A percentile compares a stretch with the other conserved stretches of the same genome.
These are phyloP conservation scores for Drosophila greeni DNA, from an alignment of 2,888 invertebrate genomes.

Conservation along the genomic window DNA sequence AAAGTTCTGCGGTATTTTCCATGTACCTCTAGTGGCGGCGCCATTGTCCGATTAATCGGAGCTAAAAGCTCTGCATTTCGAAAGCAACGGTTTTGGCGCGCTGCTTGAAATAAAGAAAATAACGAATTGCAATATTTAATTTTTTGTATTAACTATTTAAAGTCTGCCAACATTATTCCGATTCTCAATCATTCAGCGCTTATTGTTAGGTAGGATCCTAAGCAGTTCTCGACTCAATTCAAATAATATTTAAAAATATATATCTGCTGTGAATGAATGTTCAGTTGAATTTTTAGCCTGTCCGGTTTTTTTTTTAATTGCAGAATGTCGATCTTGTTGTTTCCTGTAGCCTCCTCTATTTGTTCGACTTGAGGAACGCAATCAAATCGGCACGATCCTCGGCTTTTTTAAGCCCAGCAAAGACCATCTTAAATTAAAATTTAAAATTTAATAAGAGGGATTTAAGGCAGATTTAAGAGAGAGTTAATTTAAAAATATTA, in stretches of 20 bases:
- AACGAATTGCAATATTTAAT: not conserved
- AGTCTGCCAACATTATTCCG: not conserved
- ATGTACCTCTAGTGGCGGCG: too few species aligned
- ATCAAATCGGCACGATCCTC: conserved; percentile 96
- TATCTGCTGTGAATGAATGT: not conserved
- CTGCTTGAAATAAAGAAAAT: not conserved
- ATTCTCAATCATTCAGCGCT: not conserved
- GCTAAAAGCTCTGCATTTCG: not conserved
- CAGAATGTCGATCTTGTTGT: conserved; percentile 28
- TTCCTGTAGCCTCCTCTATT: conserved; percentile 9
- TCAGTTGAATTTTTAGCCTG: not conserved
- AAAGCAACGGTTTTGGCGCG: not conserved
- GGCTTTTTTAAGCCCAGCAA: conserved; percentile 97
- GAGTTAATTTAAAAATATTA: too few species aligned
- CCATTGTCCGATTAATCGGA: not conserved
- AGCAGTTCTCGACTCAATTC: not conserved
- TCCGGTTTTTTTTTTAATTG: not conserved
- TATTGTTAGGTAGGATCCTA: not conserved
- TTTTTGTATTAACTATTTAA: not conserved
- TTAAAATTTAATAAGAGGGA: too few species aligned
- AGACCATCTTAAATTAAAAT: conserved; percentile 99
- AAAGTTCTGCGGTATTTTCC: too few species aligned
- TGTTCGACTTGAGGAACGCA: conserved; percentile 87
- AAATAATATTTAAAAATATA: not conserved
- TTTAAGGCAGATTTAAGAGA: too few species aligned